Conservation (phyloP, 2,888 invertebrate genomes). For the Unio pictorum region DNA sequence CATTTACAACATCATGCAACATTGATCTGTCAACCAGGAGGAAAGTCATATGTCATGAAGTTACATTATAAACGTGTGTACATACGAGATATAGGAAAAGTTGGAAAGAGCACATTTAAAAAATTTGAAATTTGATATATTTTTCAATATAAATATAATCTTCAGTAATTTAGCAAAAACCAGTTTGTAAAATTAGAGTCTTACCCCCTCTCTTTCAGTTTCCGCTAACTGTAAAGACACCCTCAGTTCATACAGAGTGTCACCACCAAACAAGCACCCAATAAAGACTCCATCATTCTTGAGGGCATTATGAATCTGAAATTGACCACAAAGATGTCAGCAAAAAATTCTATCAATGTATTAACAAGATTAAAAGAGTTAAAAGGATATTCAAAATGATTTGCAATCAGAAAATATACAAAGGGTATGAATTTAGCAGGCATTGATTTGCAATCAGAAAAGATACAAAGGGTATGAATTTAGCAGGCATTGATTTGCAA, state of each 20-base stretch:
- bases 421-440: too few relatives aligned
- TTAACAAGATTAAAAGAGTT: not conserved
- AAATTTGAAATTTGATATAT: not conserved
- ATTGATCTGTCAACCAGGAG: too few relatives aligned
- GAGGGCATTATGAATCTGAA: constrained; percentile 76
- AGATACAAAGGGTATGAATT: too few relatives aligned
- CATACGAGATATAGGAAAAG: too few relatives aligned
- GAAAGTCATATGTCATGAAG: too few relatives aligned
- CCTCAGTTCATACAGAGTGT: constrained; percentile 91
- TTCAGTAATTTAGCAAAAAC: not conserved
- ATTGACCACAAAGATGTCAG: not conserved
- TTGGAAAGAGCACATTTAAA: not conserved
- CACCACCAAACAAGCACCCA: constrained; percentile 94
- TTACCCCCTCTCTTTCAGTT: constrained; percentile 77
- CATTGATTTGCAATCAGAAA: too few relatives aligned
- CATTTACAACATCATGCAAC: too few relatives aligned
- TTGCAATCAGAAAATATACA: too few relatives aligned
- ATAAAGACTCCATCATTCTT: constrained; percentile 94
- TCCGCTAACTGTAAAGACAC: constrained; percentile 95
- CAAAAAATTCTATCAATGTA: not conserved
- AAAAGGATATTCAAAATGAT: not conserved
- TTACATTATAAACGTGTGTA: too few relatives aligned
- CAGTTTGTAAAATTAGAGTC: constrained; percentile 5
- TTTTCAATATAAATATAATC: not conserved
- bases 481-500: too few relatives aligned